A percentile compares a stretch with the other conserved stretches of the same genome.
phyloP scores from a whole-genome alignment of 2,797 vertebrate species.

The Ceryle rudis region DNA sequence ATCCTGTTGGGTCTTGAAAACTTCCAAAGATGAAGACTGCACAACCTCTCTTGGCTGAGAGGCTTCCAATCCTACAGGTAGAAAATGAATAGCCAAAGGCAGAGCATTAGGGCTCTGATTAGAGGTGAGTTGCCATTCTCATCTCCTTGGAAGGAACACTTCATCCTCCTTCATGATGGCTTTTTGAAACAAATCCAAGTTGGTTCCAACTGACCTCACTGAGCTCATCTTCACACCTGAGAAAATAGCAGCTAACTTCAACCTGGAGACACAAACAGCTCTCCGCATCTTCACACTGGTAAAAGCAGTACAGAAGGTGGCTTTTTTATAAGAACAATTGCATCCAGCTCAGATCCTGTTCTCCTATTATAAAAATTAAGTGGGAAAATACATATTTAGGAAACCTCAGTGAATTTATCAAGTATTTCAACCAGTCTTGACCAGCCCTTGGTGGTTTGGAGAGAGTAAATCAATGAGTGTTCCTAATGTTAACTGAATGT shows the following conservation, averaged over 20 bases:
- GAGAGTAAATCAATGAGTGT: background rate
- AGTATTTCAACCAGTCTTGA: background rate
- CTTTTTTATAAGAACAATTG: background rate
- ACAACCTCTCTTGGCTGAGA: background rate
- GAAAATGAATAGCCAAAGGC: background rate
- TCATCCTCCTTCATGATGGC: background rate
- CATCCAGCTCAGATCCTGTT: background rate
- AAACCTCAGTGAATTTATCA: background rate
- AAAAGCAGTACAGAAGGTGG: background rate
- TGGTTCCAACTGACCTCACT: background rate
- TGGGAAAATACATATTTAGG: background rate
- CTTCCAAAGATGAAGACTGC: background rate
- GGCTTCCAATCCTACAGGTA: background rate
- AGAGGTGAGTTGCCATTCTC: background rate
- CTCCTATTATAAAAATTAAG: background rate
- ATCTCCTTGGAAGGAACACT: background rate
- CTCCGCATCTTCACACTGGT: background rate
- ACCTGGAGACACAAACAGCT: background rate
- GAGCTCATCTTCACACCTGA: constrained; percentile 8
- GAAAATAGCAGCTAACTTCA: background rate
- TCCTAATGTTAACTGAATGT: background rate
- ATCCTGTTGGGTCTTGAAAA: background rate
- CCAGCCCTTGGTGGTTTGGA: background rate
- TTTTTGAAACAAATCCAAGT: background rate
- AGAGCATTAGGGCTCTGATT: background rate